phyloP scores from a whole-genome alignment of 2,888 invertebrate genomes.

The Sarcophaga caerulescens region DNA sequence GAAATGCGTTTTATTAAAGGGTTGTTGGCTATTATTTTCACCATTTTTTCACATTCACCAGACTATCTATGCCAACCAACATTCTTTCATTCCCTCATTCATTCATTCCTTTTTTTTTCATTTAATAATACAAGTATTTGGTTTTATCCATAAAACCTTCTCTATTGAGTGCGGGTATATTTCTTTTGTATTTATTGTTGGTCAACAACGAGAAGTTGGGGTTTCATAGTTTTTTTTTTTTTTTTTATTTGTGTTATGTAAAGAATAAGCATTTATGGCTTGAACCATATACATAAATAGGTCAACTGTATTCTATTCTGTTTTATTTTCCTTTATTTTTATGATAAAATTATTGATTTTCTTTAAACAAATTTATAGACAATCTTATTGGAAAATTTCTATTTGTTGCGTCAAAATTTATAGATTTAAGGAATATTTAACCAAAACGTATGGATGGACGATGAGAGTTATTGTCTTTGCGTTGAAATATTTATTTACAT shows the following conservation, averaged over 20 bases:
- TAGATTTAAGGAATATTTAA: background rate
- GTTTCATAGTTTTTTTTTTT: background rate
- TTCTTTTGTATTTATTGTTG: background rate
- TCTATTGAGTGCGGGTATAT: background rate
- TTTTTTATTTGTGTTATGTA: background rate
- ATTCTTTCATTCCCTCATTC: background rate
- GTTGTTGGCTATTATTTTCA: slow-evolving; percentile 14
- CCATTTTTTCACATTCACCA: background rate
- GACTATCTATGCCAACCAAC: background rate
- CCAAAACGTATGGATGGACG: background rate
- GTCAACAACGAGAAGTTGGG: background rate
- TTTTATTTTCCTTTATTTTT: background rate
- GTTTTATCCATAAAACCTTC: slow-evolving; percentile 4
- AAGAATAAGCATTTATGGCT: slow-evolving; percentile 18
- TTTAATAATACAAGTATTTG: slow-evolving; percentile 12
- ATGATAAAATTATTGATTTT: slow-evolving; percentile 49
- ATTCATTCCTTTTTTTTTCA: slow-evolving; percentile 6
- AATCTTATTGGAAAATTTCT: background rate
- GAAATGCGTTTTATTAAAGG: slow-evolving; percentile 20
- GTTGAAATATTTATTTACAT: background rate
- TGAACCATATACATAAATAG: slow-evolving; percentile 25
- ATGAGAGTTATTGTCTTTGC: background rate
- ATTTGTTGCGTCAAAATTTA: background rate
- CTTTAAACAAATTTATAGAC: slow-evolving; percentile 6
- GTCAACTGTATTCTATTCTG: slow-evolving; percentile 19